Evolutionary conservation across 2,113 vertebrate species (phyloP), one percentile per base, ranked within the genome.

Genomic region (Hemicordylus capensis): DNA sequence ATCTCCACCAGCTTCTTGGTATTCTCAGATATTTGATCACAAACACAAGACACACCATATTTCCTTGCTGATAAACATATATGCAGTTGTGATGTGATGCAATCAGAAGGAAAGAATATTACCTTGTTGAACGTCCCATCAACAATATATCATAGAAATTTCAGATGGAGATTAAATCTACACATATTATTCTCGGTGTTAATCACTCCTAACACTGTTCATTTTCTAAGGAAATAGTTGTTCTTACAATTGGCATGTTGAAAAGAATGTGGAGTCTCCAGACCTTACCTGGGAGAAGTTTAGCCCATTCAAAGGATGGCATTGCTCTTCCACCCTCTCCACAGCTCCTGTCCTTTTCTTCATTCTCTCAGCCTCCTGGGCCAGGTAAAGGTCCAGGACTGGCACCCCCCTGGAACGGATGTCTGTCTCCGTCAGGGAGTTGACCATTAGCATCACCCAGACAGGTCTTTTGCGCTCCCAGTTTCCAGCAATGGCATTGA

Each of bases 361-460:
- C 97, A 98, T 96, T 90, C 97, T 96, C 92, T 99, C 98, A 0
- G 99, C 98, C 94, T 99, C 98, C 93, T 98, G 99, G 37, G 99
- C 98, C 73, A 99, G 95, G 95, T 97, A 98, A 82, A 99, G 97
- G 93, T 99, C 99, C 0, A 99, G 96, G 81, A 99, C 98, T 0
- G 99, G 98, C 56, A 98, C 98, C 0, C 99, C 98, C 1, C 98
- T 93, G 73, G 98, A 98, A 81, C 98, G 96, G n/a, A 99, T 97
- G 28, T 99, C 99, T 0, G 97, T 98, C 95, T 99, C 99, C 0
- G 99, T 99, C 93, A 99, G 95, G 0, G 98, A 99, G 96, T 99
- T 99, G 86, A 99, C 98, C 98, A 99, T 99, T 69, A 99, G 97
- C 98, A 99, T 99, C 93, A 99, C 98, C 99, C 99, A 99, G 56